Percentiles rank a stretch among this genome's conserved stretches.
phyloP scores from a whole-genome alignment of 1,140 invertebrate genomes.

The Drosophila takahashii region DNA sequence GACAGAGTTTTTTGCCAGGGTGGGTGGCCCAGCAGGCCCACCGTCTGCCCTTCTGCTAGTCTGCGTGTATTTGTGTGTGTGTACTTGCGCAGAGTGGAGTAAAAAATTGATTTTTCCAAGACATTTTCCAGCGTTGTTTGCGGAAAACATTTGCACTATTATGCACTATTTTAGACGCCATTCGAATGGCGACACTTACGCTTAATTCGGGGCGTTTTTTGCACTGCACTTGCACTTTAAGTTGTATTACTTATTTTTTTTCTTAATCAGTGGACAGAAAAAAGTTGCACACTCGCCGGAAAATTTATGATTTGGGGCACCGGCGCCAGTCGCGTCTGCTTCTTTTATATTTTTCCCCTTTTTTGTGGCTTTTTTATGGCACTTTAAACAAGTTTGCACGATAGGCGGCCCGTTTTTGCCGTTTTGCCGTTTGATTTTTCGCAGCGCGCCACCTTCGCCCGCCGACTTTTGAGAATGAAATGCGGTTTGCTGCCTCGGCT shows the following conservation, averaged over 20 bases:
- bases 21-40: slow-evolving; percentile 56
- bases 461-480: slow-evolving; percentile 38
- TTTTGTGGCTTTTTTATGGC: slow-evolving; percentile 51
- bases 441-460: slow-evolving; percentile 37
- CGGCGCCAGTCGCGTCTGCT: slow-evolving; percentile 57
- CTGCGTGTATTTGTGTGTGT: slow-evolving; percentile 33
- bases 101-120: slow-evolving; percentile 82
- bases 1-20: slow-evolving; percentile 50
- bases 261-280: slow-evolving; percentile 4
- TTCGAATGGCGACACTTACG: slow-evolving; percentile 9
- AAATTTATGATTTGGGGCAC: slow-evolving; percentile 48
- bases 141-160: slow-evolving; percentile 38
- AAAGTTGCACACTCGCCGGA: slow-evolving; percentile 45
- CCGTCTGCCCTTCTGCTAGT: slow-evolving; percentile 14
- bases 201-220: slow-evolving; percentile 24
- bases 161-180: neutral
- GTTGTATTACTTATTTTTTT: slow-evolving; percentile 4
- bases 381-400: slow-evolving; percentile 58
- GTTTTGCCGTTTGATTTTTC: slow-evolving; percentile 20
- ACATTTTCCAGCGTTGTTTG: slow-evolving; percentile 57
- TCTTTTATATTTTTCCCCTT: slow-evolving; percentile 21
- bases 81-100: slow-evolving; percentile 67
- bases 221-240: slow-evolving; percentile 26
- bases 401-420: slow-evolving; percentile 40
- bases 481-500: slow-evolving; percentile 15